phyloP scores from a whole-genome alignment of 2,888 invertebrate species.

The Brenthis daphne region DNA sequence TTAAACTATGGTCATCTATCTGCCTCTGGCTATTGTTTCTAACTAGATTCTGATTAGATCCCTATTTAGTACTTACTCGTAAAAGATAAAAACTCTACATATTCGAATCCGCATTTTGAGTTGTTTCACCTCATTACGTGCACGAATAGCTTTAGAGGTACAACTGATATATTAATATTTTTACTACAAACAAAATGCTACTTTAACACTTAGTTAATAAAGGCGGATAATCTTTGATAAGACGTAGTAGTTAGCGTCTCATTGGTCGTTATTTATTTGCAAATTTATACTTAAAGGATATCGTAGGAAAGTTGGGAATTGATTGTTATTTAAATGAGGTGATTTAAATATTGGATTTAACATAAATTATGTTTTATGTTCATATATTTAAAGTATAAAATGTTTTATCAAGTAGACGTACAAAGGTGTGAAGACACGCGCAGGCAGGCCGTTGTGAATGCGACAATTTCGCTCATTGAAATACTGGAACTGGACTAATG shows the following conservation, averaged over 20 bases:
- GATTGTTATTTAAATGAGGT: slow-evolving; percentile 55
- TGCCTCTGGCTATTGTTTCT: slow-evolving; percentile 31
- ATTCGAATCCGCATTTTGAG: slow-evolving; percentile 63
- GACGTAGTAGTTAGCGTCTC: slow-evolving; percentile 43
- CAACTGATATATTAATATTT: slow-evolving; percentile 37
- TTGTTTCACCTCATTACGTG: slow-evolving; percentile 75
- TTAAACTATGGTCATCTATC: slow-evolving; percentile 12
- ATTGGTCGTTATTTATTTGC: slow-evolving; percentile 56
- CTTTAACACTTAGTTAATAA: slow-evolving; percentile 21
- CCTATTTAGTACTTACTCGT: slow-evolving; percentile 43
- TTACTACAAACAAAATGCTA: slow-evolving; percentile 34
- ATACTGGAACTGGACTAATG: slow-evolving; percentile 67
- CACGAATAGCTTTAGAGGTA: slow-evolving; percentile 63
- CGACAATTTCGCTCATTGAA: slow-evolving; percentile 72
- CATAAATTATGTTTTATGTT: slow-evolving; percentile 42
- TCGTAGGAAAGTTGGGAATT: slow-evolving; percentile 66
- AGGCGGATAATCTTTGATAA: slow-evolving; percentile 36
- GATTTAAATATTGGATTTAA: slow-evolving; percentile 40
- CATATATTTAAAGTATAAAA: slow-evolving; percentile 40
- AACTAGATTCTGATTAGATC: slow-evolving; percentile 47
- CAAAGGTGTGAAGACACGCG: slow-evolving; percentile 69
- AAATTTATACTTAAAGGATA: slow-evolving; percentile 71
- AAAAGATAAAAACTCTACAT: slow-evolving; percentile 51
- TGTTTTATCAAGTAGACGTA: slow-evolving; percentile 42
- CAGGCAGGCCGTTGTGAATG: slow-evolving; percentile 56